A percentile compares a stretch with the other conserved stretches of the same genome.
phyloP scores from a whole-genome alignment of 2,888 invertebrate genomes.

The Drosophila subsilvestris region DNA sequence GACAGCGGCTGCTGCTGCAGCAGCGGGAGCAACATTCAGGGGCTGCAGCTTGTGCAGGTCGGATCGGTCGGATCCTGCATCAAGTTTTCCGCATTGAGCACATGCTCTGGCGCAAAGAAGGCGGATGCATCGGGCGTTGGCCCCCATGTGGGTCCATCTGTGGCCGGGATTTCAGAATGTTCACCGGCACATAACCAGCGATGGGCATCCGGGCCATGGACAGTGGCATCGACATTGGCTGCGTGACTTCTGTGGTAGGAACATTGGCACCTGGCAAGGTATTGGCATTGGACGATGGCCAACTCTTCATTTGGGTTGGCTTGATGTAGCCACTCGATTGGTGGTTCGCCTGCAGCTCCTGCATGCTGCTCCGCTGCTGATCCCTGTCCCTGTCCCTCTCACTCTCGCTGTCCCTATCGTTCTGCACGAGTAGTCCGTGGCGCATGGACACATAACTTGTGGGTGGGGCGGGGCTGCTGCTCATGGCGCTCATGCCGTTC shows the following conservation, averaged over 20 bases:
- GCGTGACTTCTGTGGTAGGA: neutral
- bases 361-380: constrained; percentile 1
- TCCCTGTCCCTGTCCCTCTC: neutral
- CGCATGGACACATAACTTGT: constrained; percentile 58
- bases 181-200: constrained; percentile 66
- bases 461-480: constrained; percentile 21
- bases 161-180: constrained; percentile 45
- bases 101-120: constrained; percentile 33
- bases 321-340: constrained; percentile 54
- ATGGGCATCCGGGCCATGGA: constrained; percentile 41
- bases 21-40: constrained; percentile 19
- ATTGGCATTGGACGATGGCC: constrained; percentile 44
- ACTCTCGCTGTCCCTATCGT: constrained; percentile 7
- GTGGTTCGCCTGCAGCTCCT: neutral
- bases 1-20: neutral
- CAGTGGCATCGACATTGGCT: constrained; percentile 1
- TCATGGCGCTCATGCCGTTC: neutral
- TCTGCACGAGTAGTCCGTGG: constrained; percentile 29
- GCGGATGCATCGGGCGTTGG: constrained; percentile 8
- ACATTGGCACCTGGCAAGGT: constrained; percentile 19
- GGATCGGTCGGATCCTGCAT: constrained; percentile 50
- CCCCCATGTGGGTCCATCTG: neutral
- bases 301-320: constrained; percentile 66
- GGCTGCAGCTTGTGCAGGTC: constrained; percentile 60
- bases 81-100: constrained; percentile 57